Conservation (phyloP, 2,113 vertebrate genomes). For the Polyodon spathula region DNA sequence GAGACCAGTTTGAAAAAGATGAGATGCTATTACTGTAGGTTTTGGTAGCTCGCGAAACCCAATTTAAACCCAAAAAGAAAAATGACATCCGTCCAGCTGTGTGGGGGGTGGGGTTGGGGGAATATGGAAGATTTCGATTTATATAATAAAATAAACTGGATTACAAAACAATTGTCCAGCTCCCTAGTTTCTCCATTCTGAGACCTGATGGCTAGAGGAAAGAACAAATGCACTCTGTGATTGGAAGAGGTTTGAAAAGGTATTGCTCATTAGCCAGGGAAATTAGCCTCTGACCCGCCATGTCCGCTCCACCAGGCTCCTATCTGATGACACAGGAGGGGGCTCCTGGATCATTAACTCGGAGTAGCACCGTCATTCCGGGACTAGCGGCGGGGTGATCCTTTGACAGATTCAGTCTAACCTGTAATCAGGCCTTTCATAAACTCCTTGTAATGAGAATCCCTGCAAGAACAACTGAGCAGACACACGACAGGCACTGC, state of each 20-base stretch:
- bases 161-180: constrained; percentile 2
- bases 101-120: too few relatives aligned
- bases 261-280: background rate
- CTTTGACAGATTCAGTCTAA: too few relatives aligned
- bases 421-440: too few relatives aligned
- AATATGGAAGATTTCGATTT: background rate
- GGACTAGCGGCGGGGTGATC: too few relatives aligned
- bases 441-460: too few relatives aligned
- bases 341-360: too few relatives aligned
- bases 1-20: background rate
- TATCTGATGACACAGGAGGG: too few relatives aligned
- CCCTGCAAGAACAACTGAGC: too few relatives aligned
- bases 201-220: background rate
- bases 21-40: background rate
- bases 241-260: background rate
- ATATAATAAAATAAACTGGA: background rate
- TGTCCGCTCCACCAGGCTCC: too few relatives aligned
- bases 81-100: background rate
- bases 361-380: too few relatives aligned
- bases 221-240: background rate
- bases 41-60: background rate
- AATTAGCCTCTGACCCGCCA: too few relatives aligned
- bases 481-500: too few relatives aligned
- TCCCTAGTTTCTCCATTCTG: constrained; percentile 1
- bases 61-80: constrained; percentile 1